A percentile compares a stretch with the other conserved stretches of the same genome.
phyloP scores from a whole-genome alignment of 2,113 vertebrate genomes.

The Pseudonaja textilis region DNA sequence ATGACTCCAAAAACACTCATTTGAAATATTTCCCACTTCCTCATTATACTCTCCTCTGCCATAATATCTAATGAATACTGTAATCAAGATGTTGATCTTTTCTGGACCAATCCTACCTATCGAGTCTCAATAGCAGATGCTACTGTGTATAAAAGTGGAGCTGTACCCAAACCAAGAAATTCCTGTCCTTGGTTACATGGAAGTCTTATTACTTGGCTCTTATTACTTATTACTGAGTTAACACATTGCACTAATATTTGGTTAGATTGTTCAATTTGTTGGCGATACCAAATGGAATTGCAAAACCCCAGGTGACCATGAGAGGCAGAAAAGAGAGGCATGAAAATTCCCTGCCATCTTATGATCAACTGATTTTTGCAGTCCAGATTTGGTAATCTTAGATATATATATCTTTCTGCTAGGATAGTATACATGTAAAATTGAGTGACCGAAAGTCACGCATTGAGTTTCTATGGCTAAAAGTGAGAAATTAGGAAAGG shows the following conservation, averaged over 20 bases:
- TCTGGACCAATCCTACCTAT: neutral
- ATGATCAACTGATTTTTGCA: neutral
- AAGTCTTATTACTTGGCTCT: neutral
- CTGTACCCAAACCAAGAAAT: neutral
- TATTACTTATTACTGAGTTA: neutral
- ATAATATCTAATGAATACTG: neutral
- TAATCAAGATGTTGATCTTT: neutral
- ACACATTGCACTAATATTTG: neutral
- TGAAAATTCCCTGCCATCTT: neutral
- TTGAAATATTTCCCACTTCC: neutral
- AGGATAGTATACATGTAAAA: neutral
- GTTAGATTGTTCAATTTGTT: neutral
- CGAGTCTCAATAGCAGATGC: neutral
- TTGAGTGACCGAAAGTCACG: neutral
- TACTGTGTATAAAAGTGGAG: neutral
- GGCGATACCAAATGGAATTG: neutral
- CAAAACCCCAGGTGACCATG: neutral
- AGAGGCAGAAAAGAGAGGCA: neutral
- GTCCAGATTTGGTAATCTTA: neutral
- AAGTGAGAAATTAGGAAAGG: neutral
- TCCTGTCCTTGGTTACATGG: neutral
- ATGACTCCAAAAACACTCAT: neutral
- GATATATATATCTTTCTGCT: neutral
- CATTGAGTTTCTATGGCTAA: neutral
- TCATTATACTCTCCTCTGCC: neutral